These are phyloP conservation scores for Halictus ligatus DNA, from an alignment of 2,888 invertebrate species.

Conservation along the genomic window DNA sequence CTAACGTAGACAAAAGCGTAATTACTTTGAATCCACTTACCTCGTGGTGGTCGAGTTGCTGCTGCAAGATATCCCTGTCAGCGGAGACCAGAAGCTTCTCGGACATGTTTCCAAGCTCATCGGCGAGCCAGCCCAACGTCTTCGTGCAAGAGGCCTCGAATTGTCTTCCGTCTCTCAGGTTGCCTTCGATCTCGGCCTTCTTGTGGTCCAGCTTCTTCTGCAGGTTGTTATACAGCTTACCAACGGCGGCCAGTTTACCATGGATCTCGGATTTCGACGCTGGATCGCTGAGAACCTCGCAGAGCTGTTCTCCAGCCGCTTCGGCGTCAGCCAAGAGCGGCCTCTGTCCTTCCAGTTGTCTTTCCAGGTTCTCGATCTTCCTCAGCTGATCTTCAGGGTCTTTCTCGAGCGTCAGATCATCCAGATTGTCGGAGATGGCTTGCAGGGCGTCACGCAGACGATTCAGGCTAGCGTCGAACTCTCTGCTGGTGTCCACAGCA, in stretches of 20 bases:
- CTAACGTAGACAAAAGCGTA: neutral
- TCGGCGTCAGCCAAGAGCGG: constrained; percentile 95
- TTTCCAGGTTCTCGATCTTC: constrained; percentile 94
- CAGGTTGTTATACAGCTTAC: constrained; percentile 93
- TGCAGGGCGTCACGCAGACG: constrained; percentile 94
- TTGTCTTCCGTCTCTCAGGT: constrained; percentile 94
- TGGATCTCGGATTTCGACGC: constrained; percentile 96
- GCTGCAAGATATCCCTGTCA: constrained; percentile 91
- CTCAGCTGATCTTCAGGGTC: constrained; percentile 95
- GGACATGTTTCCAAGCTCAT: constrained; percentile 91
- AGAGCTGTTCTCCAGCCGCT: constrained; percentile 94
- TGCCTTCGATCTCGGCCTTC: constrained; percentile 95
- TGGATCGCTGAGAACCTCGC: constrained; percentile 95
- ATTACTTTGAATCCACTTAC: constrained; percentile 73
- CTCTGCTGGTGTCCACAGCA: constrained; percentile 95
- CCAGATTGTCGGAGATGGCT: constrained; percentile 94
- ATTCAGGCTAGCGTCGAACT: constrained; percentile 95
- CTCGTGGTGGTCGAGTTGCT: constrained; percentile 95
- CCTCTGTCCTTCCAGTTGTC: constrained; percentile 94
- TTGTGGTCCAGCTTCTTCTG: constrained; percentile 95
- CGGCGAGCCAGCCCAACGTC: constrained; percentile 95
- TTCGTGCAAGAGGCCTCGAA: constrained; percentile 95
- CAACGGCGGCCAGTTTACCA: constrained; percentile 94
- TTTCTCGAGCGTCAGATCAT: constrained; percentile 91
- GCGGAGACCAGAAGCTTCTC: constrained; percentile 94